Percentiles rank a stretch among this genome's conserved stretches.
Evolutionary conservation across 2,888 invertebrate species (phyloP).

Genomic region (Thymelicus acteon): DNA sequence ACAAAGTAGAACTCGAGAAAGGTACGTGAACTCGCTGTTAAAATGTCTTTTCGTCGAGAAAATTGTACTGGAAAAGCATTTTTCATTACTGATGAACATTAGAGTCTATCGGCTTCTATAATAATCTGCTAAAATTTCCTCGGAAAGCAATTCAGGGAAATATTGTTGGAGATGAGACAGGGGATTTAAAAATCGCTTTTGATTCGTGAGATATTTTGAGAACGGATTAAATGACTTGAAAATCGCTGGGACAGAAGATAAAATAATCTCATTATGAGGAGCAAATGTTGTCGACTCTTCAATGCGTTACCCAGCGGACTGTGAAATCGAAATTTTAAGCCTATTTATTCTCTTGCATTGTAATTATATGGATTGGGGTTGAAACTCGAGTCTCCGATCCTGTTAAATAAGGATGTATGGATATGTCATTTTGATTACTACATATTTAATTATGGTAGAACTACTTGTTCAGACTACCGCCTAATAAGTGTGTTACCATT

Average conservation of each 20-base stretch:
- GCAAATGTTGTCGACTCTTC: slow-evolving; percentile 30
- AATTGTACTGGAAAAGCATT: slow-evolving; percentile 7
- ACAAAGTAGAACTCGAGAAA: slow-evolving; percentile 3
- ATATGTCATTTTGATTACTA: too few relatives aligned
- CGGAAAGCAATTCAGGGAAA: slow-evolving; percentile 9
- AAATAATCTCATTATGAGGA: slow-evolving; percentile 34
- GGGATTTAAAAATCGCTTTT: slow-evolving; percentile 25
- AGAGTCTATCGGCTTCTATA: slow-evolving; percentile 9
- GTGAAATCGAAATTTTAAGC: slow-evolving; percentile 34
- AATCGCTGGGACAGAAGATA: slow-evolving; percentile 34
- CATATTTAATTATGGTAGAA: too few relatives aligned
- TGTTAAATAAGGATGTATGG: not conserved
- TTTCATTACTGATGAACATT: slow-evolving; percentile 9
- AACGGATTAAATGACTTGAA: slow-evolving; percentile 30
- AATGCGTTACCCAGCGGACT: slow-evolving; percentile 18
- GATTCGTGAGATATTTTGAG: slow-evolving; percentile 25
- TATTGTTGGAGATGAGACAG: not conserved
- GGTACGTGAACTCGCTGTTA: not conserved
- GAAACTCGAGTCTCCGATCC: not conserved
- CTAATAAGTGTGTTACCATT: too few relatives aligned
- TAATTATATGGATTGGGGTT: slow-evolving; percentile 22
- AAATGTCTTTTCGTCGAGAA: slow-evolving; percentile 3
- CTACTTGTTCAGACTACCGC: too few relatives aligned
- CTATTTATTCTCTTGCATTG: slow-evolving; percentile 26
- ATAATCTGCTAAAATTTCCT: slow-evolving; percentile 5